phyloP scores from a whole-genome alignment of 2,888 invertebrate genomes.

The Drosophila helvetica region DNA sequence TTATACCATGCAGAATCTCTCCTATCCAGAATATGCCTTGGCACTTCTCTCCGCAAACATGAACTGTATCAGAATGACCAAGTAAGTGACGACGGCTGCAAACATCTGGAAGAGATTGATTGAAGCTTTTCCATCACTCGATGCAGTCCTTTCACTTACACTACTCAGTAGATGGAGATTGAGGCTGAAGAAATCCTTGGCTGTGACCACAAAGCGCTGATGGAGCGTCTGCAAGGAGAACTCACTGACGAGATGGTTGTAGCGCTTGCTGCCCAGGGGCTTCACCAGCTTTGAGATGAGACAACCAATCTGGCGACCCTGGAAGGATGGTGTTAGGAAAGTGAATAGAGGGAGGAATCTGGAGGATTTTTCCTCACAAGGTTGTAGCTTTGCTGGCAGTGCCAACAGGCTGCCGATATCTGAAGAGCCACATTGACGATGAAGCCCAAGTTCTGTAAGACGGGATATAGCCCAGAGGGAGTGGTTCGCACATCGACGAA shows the following conservation, averaged over 20 bases:
- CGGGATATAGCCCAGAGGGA: not conserved
- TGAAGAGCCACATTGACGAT: constrained; percentile 55
- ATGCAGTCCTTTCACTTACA: constrained; percentile 56
- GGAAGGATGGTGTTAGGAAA: constrained; percentile 22
- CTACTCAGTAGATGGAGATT: constrained; percentile 81
- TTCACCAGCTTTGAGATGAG: constrained; percentile 81
- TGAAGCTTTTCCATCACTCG: not conserved
- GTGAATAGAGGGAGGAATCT: not conserved
- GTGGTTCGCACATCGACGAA: constrained; percentile 39
- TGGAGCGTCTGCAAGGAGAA: constrained; percentile 82
- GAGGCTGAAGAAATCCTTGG: constrained; percentile 82
- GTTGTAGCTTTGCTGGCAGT: constrained; percentile 74
- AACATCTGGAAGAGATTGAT: constrained; percentile 69
- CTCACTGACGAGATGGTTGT: constrained; percentile 82
- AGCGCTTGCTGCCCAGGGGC: constrained; percentile 78
- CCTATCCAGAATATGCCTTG: not conserved
- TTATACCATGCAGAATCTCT: not conserved
- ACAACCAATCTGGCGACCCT: constrained; percentile 82
- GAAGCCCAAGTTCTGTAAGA: constrained; percentile 50
- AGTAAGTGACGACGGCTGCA: constrained; percentile 80
- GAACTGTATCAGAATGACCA: constrained; percentile 83
- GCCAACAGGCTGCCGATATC: constrained; percentile 73
- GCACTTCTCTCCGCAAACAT: constrained; percentile 76
- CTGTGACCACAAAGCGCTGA: constrained; percentile 81
- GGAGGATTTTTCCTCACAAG: constrained; percentile 59